phyloP scores from a whole-genome alignment of 2,113 vertebrate species.

The Rhinolophus sinicus region DNA sequence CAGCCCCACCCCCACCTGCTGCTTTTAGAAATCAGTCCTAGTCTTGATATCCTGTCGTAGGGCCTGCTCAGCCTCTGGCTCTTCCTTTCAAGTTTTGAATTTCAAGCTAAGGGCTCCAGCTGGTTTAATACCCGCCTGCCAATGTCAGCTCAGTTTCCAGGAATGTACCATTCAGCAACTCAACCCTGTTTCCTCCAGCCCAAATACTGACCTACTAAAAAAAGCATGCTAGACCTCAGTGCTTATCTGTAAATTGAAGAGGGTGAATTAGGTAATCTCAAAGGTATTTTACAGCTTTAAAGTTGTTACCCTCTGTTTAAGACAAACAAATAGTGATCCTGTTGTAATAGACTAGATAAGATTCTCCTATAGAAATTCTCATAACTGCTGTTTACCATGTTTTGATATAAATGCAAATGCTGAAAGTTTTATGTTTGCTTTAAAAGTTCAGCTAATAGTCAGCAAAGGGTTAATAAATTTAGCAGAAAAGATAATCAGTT shows the following conservation, averaged over 20 bases:
- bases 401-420: neutral
- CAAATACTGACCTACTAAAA: constrained; percentile 61
- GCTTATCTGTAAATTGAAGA: constrained; percentile 42
- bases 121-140: neutral
- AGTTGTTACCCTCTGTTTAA: constrained; percentile 22
- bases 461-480: constrained; percentile 37
- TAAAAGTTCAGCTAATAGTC: constrained; percentile 30
- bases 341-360: neutral
- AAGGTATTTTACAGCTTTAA: constrained; percentile 7
- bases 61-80: neutral
- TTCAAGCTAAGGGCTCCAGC: neutral
- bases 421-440: neutral
- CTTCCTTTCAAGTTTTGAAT: constrained; percentile 36
- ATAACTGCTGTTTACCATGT: neutral
- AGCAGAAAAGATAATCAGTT: constrained; percentile 1
- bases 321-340: neutral
- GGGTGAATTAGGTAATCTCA: constrained; percentile 23
- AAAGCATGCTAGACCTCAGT: neutral
- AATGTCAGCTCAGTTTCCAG: constrained; percentile 23
- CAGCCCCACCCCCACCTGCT: neutral
- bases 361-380: neutral
- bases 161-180: constrained; percentile 57
- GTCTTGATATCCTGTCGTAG: neutral
- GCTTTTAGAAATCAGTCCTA: neutral
- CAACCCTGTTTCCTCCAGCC: constrained; percentile 11